Evolutionary conservation across 2,113 vertebrate genomes (phyloP).

Genomic region (Fulmarus glacialis): DNA sequence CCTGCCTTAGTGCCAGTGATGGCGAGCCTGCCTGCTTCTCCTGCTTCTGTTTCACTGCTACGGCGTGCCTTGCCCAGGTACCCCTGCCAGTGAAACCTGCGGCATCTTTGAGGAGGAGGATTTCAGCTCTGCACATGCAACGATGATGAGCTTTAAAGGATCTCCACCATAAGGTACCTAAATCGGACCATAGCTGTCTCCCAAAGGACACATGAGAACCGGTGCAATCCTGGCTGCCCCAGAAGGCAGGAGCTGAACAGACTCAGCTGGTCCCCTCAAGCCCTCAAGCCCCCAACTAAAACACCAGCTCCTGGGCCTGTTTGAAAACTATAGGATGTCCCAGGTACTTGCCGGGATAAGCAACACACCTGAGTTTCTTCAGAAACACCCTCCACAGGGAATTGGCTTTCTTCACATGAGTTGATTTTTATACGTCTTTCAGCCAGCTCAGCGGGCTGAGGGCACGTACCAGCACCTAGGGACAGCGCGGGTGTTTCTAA

Average conservation of each 20-base stretch:
- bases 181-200: background rate
- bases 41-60: background rate
- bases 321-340: background rate
- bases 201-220: background rate
- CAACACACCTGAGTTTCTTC: background rate
- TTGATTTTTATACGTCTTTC: background rate
- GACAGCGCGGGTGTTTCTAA: background rate
- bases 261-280: background rate
- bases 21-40: background rate
- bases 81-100: background rate
- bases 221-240: background rate
- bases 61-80: accelerated
- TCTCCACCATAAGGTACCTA: background rate
- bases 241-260: background rate
- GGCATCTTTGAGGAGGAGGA: too few species aligned
- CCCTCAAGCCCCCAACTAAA: background rate
- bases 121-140: background rate
- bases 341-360: background rate
- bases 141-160: background rate
- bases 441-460: background rate
- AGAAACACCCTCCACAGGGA: background rate
- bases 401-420: background rate
- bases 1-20: accelerated
- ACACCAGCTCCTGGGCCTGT: background rate
- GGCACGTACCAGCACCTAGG: background rate